phyloP scores from a whole-genome alignment of 2,797 vertebrate genomes.

The Paratrypauchen microcephalus region DNA sequence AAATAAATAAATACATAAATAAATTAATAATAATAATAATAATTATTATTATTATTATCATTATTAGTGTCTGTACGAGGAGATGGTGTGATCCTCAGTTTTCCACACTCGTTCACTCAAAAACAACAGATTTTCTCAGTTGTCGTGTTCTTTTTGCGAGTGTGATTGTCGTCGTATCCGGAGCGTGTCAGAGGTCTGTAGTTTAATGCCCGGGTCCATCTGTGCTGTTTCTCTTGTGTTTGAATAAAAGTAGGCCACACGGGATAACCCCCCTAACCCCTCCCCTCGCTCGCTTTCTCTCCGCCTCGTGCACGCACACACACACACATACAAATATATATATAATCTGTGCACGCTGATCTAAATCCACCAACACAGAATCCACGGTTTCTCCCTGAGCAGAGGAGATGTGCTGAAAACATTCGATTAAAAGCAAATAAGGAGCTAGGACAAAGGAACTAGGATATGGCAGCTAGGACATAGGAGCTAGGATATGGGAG shows the following conservation, averaged over 20 bases:
- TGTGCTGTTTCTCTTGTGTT: conserved; percentile 58
- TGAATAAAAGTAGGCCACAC: conserved; percentile 77
- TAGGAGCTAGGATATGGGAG: too few relatives aligned
- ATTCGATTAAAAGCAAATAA: too few relatives aligned
- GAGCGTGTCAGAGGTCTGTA: conserved; percentile 8
- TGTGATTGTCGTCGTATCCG: neutral
- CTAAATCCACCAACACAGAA: conserved; percentile 67
- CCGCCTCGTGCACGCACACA: neutral
- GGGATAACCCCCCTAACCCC: conserved; percentile 59
- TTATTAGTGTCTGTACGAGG: too few relatives aligned
- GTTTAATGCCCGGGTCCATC: conserved; percentile 57
- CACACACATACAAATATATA: conserved; percentile 38
- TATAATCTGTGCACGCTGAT: conserved; percentile 70
- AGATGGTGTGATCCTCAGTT: too few relatives aligned
- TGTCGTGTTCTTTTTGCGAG: neutral
- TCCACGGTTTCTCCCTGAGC: conserved; percentile 22
- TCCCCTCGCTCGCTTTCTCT: neutral
- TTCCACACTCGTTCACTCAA: too few relatives aligned
- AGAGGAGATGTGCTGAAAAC: too few relatives aligned
- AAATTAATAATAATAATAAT: too few relatives aligned
- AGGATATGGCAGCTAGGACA: too few relatives aligned
- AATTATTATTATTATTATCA: too few relatives aligned
- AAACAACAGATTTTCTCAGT: too few relatives aligned
- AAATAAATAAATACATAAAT: too few relatives aligned
- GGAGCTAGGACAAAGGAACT: too few relatives aligned